Percentiles rank a stretch among this genome's conserved stretches.
Evolutionary conservation across 1,140 invertebrate genomes (phyloP).

Genomic region (Ctenoplectra terminalis): DNA sequence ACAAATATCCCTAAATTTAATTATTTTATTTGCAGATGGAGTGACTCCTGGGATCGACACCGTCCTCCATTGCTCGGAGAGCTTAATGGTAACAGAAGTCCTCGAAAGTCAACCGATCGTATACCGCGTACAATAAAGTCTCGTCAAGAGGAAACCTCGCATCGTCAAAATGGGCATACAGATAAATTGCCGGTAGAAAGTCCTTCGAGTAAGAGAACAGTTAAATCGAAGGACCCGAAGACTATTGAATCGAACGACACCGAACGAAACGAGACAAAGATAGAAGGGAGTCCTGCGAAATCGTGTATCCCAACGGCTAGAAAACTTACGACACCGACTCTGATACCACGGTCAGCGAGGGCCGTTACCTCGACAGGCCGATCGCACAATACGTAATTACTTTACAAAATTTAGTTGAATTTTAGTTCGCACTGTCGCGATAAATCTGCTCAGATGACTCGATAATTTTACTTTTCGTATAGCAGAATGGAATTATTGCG

Average conservation of each 20-base stretch:
- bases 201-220: conserved; percentile 42
- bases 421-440: not conserved
- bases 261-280: conserved; percentile 44
- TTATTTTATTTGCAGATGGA: conserved; percentile 74
- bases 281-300: conserved; percentile 60
- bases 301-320: conserved; percentile 77
- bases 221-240: conserved; percentile 59
- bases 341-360: conserved; percentile 71
- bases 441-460: not conserved
- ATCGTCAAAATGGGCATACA: conserved; percentile 59
- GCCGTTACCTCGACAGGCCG: conserved; percentile 59
- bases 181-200: conserved; percentile 60
- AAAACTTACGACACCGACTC: conserved; percentile 68
- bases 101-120: conserved; percentile 68
- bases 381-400: conserved; percentile 66
- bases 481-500: not conserved
- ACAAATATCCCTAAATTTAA: not conserved
- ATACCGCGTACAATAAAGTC: conserved; percentile 63
- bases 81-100: conserved; percentile 63
- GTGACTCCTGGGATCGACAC: conserved; percentile 75
- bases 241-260: conserved; percentile 53
- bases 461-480: not conserved
- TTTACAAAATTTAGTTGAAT: not conserved
- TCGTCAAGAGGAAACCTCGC: conserved; percentile 64
- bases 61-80: conserved; percentile 67